A percentile compares a stretch with the other conserved stretches of the same genome.
Evolutionary conservation across 2,797 vertebrate genomes (phyloP).

Genomic region (Macroramphosus scolopax): DNA sequence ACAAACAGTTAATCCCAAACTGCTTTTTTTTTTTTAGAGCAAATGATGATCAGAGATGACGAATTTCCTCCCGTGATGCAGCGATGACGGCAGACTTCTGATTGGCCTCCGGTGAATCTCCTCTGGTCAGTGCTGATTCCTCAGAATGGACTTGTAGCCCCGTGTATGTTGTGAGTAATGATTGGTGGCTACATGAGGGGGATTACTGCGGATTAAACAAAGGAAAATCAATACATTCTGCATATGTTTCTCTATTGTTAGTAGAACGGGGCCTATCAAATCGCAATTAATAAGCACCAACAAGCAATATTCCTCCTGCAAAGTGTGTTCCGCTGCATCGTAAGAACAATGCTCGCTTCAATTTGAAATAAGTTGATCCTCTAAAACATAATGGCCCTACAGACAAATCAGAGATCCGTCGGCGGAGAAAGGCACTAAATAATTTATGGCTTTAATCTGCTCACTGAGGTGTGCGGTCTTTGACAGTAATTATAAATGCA

Average conservation of each 20-base stretch:
- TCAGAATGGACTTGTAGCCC: constrained; percentile 43
- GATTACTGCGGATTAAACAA: constrained; percentile 23
- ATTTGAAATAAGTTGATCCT: constrained; percentile 91
- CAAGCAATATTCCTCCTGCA: constrained; percentile 31
- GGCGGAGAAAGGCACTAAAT: constrained; percentile 95
- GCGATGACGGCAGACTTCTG: constrained; percentile 58
- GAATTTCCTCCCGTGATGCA: constrained; percentile 67
- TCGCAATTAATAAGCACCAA: constrained; percentile 64
- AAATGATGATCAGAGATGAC: constrained; percentile 69
- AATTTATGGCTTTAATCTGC: constrained; percentile 99
- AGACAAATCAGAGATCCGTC: constrained; percentile 93
- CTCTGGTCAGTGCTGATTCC: constrained; percentile 56
- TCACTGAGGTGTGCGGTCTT: constrained; percentile 99
- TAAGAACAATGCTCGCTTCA: constrained; percentile 72
- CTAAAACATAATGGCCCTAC: constrained; percentile 93
- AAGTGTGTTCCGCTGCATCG: constrained; percentile 47
- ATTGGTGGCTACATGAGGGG: constrained; percentile 20
- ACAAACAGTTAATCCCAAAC: constrained; percentile 63
- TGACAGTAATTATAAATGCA: constrained; percentile 99
- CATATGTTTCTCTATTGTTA: constrained; percentile 33
- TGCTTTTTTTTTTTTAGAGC: too few species aligned
- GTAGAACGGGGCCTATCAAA: constrained; percentile 29
- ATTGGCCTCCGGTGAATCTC: constrained; percentile 49
- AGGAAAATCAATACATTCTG: constrained; percentile 31
- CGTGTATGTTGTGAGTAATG: constrained; percentile 40